Percentiles rank a stretch among this genome's conserved stretches.
These are phyloP conservation scores for Ooceraea biroi DNA, from an alignment of 1,140 invertebrate species.

Conservation along the genomic window DNA sequence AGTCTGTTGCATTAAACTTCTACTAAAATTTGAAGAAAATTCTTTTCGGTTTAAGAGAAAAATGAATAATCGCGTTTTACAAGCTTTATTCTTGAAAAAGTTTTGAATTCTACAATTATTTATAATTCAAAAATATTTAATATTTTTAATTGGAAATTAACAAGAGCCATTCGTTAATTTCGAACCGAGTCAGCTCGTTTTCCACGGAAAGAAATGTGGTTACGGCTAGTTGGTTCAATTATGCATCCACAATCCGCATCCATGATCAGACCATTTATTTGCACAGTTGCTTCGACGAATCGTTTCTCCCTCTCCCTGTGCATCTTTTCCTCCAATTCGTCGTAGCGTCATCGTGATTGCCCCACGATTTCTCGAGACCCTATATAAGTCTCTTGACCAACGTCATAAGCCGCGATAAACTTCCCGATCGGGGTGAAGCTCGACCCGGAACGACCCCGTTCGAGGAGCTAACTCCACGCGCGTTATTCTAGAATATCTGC, in stretches of 20 bases:
- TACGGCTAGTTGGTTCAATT: background rate
- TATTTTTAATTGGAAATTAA: no score
- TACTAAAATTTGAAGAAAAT: background rate
- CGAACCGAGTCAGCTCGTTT: background rate
- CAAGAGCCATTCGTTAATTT: background rate
- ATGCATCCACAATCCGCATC: background rate
- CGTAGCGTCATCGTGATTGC: background rate
- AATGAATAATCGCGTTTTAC: background rate
- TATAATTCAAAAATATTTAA: no score
- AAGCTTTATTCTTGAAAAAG: background rate
- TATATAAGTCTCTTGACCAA: conserved; percentile 28
- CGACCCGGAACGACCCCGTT: conserved; percentile 62
- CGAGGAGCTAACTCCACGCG: background rate
- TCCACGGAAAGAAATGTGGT: background rate
- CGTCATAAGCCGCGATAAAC: conserved; percentile 23
- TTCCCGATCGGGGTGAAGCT: conserved; percentile 38
- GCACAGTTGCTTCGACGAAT: conserved; percentile 16
- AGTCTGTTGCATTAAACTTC: background rate
- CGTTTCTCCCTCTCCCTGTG: background rate
- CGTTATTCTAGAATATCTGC: background rate
- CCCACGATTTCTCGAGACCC: background rate
- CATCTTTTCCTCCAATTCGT: conserved; percentile 31
- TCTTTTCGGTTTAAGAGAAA: background rate
- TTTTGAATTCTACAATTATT: background rate
- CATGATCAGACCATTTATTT: conserved; percentile 12